These are phyloP conservation scores for Cladopsammia gracilis DNA, from an alignment of 64 coral and sea anemone species.

Conservation along the genomic window DNA sequence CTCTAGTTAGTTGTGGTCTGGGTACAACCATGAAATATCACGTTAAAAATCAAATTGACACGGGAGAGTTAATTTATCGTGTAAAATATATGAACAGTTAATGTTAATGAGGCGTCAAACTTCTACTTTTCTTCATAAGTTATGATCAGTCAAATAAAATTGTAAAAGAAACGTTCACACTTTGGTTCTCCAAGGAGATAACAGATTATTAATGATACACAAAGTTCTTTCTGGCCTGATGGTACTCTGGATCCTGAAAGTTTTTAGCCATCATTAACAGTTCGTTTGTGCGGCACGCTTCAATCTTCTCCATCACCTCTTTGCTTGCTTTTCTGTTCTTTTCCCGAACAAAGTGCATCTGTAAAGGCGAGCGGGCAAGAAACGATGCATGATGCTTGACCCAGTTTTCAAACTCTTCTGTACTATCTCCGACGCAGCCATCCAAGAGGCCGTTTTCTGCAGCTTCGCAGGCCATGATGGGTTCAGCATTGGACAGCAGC, in stretches of 20 bases:
- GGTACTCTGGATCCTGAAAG: slow-evolving; percentile 66
- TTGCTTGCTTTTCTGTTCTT: slow-evolving; percentile 44
- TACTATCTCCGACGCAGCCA: not conserved
- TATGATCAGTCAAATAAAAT: no score
- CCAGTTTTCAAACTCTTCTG: slow-evolving; percentile 30
- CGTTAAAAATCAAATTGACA: no score
- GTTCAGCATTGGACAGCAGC: slow-evolving; percentile 39
- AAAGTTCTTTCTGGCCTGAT: no score
- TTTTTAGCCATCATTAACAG: slow-evolving; percentile 44
- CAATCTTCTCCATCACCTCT: slow-evolving; percentile 39
- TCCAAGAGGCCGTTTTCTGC: slow-evolving; percentile 55
- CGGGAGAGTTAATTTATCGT: no score
- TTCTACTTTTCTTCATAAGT: no score
- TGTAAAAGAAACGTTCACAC: no score
- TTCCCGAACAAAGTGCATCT: not conserved
- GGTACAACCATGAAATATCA: no score
- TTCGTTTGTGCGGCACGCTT: slow-evolving; percentile 50
- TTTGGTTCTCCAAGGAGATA: no score
- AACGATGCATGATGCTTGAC: slow-evolving; percentile 36
- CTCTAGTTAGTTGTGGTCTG: no score
- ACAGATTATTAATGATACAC: no score
- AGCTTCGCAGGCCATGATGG: slow-evolving; percentile 30
- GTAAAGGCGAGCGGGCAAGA: slow-evolving; percentile 15
- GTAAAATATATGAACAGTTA: no score
- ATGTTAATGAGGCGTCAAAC: no score